Evolutionary conservation across 2,113 vertebrate genomes (phyloP).

Genomic region (Chitala chitala): DNA sequence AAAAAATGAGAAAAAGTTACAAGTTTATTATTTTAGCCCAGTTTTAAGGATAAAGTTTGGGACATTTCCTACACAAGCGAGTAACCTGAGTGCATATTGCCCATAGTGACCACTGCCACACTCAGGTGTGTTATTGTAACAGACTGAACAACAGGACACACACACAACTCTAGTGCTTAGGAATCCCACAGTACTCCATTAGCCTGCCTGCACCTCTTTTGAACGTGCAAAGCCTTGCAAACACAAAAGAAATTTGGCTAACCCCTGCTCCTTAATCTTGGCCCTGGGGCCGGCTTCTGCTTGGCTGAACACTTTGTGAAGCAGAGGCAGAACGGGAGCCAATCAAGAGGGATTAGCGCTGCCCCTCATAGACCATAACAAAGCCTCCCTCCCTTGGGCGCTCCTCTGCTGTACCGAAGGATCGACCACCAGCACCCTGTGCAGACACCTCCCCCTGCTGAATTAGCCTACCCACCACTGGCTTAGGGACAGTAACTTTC

Average conservation of each 20-base stretch:
- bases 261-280: not conserved
- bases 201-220: not conserved
- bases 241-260: not conserved
- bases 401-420: not conserved
- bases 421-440: not conserved
- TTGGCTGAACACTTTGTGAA: not conserved
- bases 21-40: too few relatives aligned
- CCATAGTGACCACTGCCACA: not conserved
- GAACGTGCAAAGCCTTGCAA: not conserved
- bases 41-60: too few relatives aligned
- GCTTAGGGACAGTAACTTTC: not conserved
- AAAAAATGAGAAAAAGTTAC: too few relatives aligned
- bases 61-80: not conserved
- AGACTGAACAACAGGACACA: not conserved
- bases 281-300: not conserved
- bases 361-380: not conserved
- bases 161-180: not conserved
- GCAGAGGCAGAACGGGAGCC: not conserved
- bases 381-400: not conserved
- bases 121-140: not conserved
- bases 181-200: not conserved
- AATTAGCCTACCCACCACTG: not conserved
- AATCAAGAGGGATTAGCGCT: constrained; percentile 1
- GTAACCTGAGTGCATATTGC: not conserved
- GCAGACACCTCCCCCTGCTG: not conserved